Conservation (phyloP, 2,113 vertebrate species). For the Chitala chitala region DNA sequence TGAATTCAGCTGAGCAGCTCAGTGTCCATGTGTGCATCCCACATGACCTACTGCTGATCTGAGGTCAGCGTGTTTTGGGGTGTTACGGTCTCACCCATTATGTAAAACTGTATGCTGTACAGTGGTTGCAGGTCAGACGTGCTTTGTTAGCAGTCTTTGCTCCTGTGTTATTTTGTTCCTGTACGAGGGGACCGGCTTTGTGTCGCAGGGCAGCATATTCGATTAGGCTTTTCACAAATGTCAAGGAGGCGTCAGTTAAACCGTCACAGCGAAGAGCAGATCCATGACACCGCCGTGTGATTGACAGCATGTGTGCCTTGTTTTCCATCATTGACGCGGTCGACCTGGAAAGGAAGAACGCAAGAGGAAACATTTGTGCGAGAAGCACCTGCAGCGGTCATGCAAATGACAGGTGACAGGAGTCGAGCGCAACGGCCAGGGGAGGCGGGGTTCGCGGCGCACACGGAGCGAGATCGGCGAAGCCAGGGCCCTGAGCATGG, state of each 20-base stretch:
- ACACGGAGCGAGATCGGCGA: background rate
- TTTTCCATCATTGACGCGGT: background rate
- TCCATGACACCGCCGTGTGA: background rate
- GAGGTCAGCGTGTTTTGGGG: no score
- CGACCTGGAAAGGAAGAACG: background rate
- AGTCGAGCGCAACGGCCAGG: background rate
- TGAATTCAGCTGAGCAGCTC: background rate
- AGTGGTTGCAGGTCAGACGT: no score
- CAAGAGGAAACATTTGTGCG: background rate
- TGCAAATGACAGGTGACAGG: background rate
- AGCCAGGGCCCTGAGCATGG: conserved; percentile 56
- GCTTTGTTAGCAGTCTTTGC: no score
- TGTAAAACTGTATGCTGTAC: no score
- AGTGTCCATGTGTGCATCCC: background rate
- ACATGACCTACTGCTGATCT: background rate
- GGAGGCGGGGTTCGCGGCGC: background rate
- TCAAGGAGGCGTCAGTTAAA: background rate
- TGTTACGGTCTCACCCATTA: no score
- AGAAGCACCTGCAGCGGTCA: background rate
- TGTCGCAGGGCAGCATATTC: no score
- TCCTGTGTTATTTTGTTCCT: no score
- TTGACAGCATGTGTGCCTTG: background rate
- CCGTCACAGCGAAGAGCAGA: background rate
- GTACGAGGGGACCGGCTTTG: no score
- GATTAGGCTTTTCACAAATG: background rate